phyloP scores from a whole-genome alignment of 2,888 invertebrate genomes.

The Troides helena region DNA sequence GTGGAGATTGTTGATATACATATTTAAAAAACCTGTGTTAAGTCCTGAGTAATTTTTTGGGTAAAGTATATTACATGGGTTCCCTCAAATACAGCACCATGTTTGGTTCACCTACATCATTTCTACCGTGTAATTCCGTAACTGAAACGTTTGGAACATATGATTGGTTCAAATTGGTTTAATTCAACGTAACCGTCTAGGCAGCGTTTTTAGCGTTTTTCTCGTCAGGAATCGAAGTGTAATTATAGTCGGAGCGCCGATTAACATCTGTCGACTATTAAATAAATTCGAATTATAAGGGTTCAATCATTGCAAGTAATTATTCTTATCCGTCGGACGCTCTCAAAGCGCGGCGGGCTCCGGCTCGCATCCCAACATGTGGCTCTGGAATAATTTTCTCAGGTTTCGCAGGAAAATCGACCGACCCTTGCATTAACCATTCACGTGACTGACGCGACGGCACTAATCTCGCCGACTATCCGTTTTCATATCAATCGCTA shows the following conservation, averaged over 20 bases:
- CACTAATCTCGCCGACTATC: slow-evolving; percentile 62
- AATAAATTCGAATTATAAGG: slow-evolving; percentile 77
- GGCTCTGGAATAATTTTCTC: slow-evolving; percentile 72
- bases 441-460: slow-evolving; percentile 65
- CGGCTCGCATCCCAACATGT: slow-evolving; percentile 54
- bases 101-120: too few species aligned
- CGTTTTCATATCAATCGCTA: slow-evolving; percentile 48
- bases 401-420: slow-evolving; percentile 77
- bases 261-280: slow-evolving; percentile 80
- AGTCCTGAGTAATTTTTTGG: too few species aligned
- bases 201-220: slow-evolving; percentile 63
- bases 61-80: too few species aligned
- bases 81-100: too few species aligned
- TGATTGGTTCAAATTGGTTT: slow-evolving; percentile 50
- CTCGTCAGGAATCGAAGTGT: slow-evolving; percentile 71
- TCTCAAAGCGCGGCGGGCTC: slow-evolving; percentile 67
- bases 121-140: neutral
- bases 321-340: slow-evolving; percentile 79
- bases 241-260: slow-evolving; percentile 74
- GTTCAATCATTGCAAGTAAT: slow-evolving; percentile 80
- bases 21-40: too few species aligned
- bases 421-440: slow-evolving; percentile 74
- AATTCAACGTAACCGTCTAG: slow-evolving; percentile 37
- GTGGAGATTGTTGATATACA: too few species aligned
- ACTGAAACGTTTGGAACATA: slow-evolving; percentile 33